Conservation (phyloP, 1,140 invertebrate species). For the Heliconius nattereri region DNA sequence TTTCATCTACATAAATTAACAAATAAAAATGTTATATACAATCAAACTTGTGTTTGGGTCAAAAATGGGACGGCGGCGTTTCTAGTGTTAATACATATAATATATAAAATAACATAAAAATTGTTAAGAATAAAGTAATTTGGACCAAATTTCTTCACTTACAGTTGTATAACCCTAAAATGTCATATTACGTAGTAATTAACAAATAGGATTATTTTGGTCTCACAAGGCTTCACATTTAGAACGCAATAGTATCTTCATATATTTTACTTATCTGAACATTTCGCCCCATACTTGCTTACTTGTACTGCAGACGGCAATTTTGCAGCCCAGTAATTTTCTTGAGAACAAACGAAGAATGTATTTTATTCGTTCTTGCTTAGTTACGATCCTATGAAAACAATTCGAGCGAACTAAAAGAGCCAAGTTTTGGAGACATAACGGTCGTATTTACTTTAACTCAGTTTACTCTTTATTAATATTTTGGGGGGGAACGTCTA, state of each 20-base stretch:
- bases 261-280: slow-evolving; percentile 24
- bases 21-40: too few relatives aligned
- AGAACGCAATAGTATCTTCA: slow-evolving; percentile 4
- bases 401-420: slow-evolving; percentile 27
- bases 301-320: slow-evolving; percentile 3
- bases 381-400: slow-evolving; percentile 27
- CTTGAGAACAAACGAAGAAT: slow-evolving; percentile 21
- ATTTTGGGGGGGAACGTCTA: background rate
- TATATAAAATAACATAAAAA: too few relatives aligned
- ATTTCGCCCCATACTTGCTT: background rate
- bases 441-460: slow-evolving; percentile 27
- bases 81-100: too few relatives aligned
- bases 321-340: slow-evolving; percentile 31
- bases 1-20: too few relatives aligned
- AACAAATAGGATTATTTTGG: background rate
- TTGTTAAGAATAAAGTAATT: too few relatives aligned
- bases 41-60: too few relatives aligned
- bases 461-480: slow-evolving; percentile 16
- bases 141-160: too few relatives aligned
- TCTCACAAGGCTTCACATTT: background rate
- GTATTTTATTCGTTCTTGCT: slow-evolving; percentile 25
- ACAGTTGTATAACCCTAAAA: too few relatives aligned
- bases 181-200: too few relatives aligned
- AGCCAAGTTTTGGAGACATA: slow-evolving; percentile 19
- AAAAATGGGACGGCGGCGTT: too few relatives aligned